These are phyloP conservation scores for Pterostichus niger DNA, from an alignment of 2,888 invertebrate genomes.

Conservation along the genomic window DNA sequence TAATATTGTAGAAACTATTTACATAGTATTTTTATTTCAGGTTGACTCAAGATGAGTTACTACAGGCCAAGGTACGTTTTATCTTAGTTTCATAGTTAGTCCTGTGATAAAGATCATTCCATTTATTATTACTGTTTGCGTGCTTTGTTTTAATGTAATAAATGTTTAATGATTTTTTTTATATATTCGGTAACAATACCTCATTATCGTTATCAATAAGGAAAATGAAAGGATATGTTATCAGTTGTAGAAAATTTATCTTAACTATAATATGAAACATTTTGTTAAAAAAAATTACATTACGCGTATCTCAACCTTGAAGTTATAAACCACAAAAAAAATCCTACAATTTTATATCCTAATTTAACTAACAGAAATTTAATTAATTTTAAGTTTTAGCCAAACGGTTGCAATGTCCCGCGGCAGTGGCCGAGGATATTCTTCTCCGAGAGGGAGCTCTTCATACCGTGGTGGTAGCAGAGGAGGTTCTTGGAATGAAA, in stretches of 20 bases:
- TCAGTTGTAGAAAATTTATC: conserved; percentile 23
- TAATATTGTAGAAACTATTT: conserved; percentile 17
- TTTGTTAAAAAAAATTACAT: neutral
- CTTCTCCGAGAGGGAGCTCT: conserved; percentile 70
- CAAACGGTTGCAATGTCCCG: conserved; percentile 73
- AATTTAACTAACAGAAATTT: neutral
- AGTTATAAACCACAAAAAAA: neutral
- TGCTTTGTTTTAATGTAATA: neutral
- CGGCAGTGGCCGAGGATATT: conserved; percentile 71
- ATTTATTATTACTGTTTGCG: conserved; percentile 1
- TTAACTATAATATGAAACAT: neutral
- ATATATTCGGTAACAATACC: neutral
- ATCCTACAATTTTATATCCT: neutral
- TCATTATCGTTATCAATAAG: conserved; percentile 16
- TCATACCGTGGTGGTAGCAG: conserved; percentile 72
- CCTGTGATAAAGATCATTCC: conserved; percentile 17
- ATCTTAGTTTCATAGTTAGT: conserved; percentile 50
- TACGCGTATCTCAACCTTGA: conserved; percentile 40
- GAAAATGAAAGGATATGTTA: neutral
- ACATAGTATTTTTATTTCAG: conserved; percentile 72
- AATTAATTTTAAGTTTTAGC: conserved; percentile 71
- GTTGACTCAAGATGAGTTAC: conserved; percentile 73
- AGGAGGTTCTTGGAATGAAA: conserved; percentile 71
- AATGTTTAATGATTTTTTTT: conserved; percentile 17
- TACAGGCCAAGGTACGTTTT: conserved; percentile 74